These are phyloP conservation scores for Phrynocephalus versicolor DNA, from an alignment of 2,113 vertebrate genomes.

Conservation along the genomic window DNA sequence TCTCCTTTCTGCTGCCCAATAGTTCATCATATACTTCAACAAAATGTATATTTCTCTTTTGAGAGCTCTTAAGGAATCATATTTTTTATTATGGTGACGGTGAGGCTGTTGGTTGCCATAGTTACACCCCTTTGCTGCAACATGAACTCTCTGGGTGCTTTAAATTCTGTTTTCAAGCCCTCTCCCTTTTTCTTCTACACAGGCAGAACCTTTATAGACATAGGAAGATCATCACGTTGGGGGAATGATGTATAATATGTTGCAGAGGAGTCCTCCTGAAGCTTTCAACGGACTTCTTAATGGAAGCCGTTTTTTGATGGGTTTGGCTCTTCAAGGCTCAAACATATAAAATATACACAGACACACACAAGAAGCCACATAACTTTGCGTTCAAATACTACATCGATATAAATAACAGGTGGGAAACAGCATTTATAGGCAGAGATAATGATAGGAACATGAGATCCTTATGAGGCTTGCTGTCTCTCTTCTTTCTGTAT, in stretches of 20 bases:
- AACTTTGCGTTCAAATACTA: neutral
- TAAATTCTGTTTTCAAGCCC: conserved; percentile 58
- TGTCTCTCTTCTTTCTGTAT: conserved; percentile 25
- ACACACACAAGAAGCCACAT: neutral
- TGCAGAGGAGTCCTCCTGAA: conserved; percentile 29
- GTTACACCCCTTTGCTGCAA: conserved; percentile 63
- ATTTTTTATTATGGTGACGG: conserved; percentile 71
- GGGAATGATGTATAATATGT: conserved; percentile 55
- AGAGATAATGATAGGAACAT: neutral
- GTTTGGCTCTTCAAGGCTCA: neutral
- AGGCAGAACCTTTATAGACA: conserved; percentile 27
- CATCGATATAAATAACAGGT: neutral
- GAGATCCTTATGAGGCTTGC: neutral
- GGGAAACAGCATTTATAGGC: too few relatives aligned
- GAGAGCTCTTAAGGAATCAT: conserved; percentile 32
- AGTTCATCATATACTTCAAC: conserved; percentile 53
- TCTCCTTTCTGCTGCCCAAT: conserved; percentile 42
- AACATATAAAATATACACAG: neutral
- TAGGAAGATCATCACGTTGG: conserved; percentile 25
- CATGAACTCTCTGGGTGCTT: conserved; percentile 58
- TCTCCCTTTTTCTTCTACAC: neutral
- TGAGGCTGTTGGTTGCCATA: conserved; percentile 67
- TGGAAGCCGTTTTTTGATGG: conserved; percentile 23
- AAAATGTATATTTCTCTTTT: conserved; percentile 30
- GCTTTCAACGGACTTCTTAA: conserved; percentile 16